A percentile compares a stretch with the other conserved stretches of the same genome.
Evolutionary conservation across 1,140 invertebrate species (phyloP).

Genomic region (Bradynema listronoti): DNA sequence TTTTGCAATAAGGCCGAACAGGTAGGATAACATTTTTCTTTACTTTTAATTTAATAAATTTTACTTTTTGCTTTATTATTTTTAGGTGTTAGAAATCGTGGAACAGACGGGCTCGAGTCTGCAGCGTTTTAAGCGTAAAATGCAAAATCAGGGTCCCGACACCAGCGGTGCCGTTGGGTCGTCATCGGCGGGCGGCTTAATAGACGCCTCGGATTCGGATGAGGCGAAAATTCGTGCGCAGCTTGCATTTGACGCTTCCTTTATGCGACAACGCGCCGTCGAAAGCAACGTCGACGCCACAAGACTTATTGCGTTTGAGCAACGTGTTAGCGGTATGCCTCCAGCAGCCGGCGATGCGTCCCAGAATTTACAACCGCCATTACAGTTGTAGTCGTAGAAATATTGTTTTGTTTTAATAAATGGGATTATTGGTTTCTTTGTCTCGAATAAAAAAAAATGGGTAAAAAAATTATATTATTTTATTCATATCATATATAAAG

Average conservation of each 20-base stretch:
- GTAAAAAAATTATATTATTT: no score
- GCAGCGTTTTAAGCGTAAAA: constrained; percentile 39
- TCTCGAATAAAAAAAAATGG: no score
- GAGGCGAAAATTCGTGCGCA: constrained; percentile 31
- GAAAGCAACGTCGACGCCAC: neutral
- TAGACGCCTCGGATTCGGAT: constrained; percentile 21
- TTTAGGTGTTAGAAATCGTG: constrained; percentile 37
- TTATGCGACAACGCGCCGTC: constrained; percentile 17
- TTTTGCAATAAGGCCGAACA: constrained; percentile 33
- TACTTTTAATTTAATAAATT: constrained; percentile 1
- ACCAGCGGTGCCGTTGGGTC: constrained; percentile 2
- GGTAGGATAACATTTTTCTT: constrained; percentile 20
- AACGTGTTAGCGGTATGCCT: no score
- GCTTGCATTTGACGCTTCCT: constrained; percentile 14
- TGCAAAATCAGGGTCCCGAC: constrained; percentile 9
- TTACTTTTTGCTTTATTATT: no score
- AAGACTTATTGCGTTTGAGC: neutral
- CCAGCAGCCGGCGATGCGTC: no score
- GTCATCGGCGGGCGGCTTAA: constrained; percentile 2
- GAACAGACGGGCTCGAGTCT: constrained; percentile 39
- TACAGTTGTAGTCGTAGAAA: no score
- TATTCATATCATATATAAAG: no score
- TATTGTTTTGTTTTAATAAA: no score
- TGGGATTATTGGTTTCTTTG: no score
- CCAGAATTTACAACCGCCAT: no score